phyloP scores from a whole-genome alignment of 2,888 invertebrate genomes.

The Arrhopalites spinosus region DNA sequence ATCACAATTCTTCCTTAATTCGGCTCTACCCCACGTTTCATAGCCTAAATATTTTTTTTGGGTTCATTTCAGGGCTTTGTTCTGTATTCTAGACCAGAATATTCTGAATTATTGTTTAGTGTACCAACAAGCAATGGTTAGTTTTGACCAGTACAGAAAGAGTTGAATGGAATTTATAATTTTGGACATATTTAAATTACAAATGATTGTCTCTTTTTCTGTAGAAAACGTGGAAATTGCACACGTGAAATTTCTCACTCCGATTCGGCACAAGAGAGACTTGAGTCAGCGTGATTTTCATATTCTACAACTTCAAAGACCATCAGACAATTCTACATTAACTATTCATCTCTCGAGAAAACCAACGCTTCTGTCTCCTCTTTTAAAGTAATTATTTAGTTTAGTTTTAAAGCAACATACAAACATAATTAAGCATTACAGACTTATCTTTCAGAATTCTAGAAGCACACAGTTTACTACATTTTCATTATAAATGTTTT shows the following conservation, averaged over 20 bases:
- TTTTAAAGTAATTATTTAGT: conserved; percentile 12
- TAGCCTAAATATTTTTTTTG: not conserved
- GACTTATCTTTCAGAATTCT: not conserved
- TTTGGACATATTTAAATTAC: no score
- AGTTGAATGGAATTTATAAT: no score
- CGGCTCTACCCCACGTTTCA: not conserved
- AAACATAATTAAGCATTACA: not conserved
- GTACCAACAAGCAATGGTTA: not conserved
- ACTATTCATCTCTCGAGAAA: conserved; percentile 42
- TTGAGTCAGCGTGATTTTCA: conserved; percentile 43
- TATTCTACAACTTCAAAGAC: conserved; percentile 39
- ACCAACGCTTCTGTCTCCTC: conserved; percentile 21
- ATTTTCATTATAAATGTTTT: no score
- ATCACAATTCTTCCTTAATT: not conserved
- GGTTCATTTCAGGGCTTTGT: not conserved
- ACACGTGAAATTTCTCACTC: conserved; percentile 27
- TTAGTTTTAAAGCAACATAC: conserved; percentile 1
- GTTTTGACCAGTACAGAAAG: no score
- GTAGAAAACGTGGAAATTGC: conserved; percentile 15
- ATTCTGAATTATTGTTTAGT: not conserved
- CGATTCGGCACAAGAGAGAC: conserved; percentile 23
- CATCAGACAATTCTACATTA: conserved; percentile 31
- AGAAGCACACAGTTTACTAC: no score
- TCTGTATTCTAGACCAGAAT: not conserved
- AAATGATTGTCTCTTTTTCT: no score